These are phyloP conservation scores for Brachyptera risi DNA, from an alignment of 2,888 invertebrate genomes.

Conservation along the genomic window DNA sequence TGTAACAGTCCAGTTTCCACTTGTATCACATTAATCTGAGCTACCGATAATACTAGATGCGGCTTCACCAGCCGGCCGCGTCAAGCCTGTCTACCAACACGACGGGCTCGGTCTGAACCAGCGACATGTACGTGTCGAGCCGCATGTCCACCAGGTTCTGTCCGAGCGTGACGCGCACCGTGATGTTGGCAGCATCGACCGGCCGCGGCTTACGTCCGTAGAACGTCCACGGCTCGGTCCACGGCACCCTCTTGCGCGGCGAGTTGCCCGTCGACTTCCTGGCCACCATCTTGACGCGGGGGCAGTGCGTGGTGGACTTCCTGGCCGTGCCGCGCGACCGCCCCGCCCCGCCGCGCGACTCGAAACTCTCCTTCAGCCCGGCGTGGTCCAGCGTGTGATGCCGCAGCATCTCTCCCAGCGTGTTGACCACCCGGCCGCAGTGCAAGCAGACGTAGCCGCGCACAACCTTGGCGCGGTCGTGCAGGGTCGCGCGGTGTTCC, in stretches of 20 bases:
- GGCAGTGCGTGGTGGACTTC: constrained; percentile 46
- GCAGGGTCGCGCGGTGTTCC: no score
- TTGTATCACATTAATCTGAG: no score
- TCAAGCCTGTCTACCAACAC: no score
- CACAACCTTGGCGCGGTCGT: no score
- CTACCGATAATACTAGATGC: no score
- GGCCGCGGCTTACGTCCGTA: constrained; percentile 49
- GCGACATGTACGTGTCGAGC: not conserved
- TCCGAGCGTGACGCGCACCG: constrained; percentile 35
- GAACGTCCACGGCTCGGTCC: constrained; percentile 45
- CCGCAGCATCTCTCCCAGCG: not conserved
- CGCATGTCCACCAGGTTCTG: not conserved
- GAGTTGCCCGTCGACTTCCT: constrained; percentile 51
- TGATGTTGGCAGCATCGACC: constrained; percentile 47
- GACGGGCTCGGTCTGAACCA: no score
- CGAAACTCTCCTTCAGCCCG: no score
- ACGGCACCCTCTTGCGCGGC: not conserved
- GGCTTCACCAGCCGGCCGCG: no score
- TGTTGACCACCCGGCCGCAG: not conserved
- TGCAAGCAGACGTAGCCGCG: no score
- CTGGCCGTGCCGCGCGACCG: constrained; percentile 45
- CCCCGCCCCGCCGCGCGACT: no score
- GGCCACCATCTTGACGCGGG: constrained; percentile 38
- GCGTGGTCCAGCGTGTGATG: no score
- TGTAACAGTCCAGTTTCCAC: no score